Base-by-base conservation (phyloP, 2,113 vertebrate species). In the Colossoma macropomum region DNA sequence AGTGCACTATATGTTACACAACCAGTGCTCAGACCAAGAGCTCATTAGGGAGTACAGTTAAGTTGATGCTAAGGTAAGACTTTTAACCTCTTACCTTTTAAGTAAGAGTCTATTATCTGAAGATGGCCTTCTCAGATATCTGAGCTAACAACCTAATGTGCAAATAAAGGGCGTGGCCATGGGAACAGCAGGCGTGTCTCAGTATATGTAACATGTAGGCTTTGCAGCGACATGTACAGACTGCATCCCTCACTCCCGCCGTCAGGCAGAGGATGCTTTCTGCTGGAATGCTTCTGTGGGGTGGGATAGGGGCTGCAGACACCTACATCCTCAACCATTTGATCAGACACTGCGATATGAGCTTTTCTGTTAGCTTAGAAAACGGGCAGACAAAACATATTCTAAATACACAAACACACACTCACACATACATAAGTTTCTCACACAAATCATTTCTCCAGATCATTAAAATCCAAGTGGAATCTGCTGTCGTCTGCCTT, bases 221-320 rank as follows among this genome's bases (percentile, higher is more conserved):
- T 84, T 77, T 81, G 59, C 84, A 84, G 84, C 38, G 17, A 25
- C 76, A 79, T 32, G 72, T 75, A 83, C 60, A 80, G 75, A 63
- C 81, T 75, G 48, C 34, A 50, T 34, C 75, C 41, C 17, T 63
- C 41, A 9, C 56, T 48, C n/a, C 25, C 65, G 41, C 54, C 23
- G n/a, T 28, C 27, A 59, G 12, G 38, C 38, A 72, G 68, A 82
- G 75, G 21, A 82, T 56, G 77, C 50, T 88, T 89, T 88, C 82
- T 85, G 76, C 56, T 79, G 90, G 82, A 92, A 90, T 56, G 77
- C 65, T 87, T 92, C 87, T 50, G n/a, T 30, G 13, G 17, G 11
- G 50, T 45, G 9, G 30, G 23, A 60, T 62, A 83, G 12, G 65
- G 74, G 32, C 50, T 23, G 41, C 6, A 3, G 34, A 62, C 65